These are phyloP conservation scores for Leucophenga montana DNA, from an alignment of 2,888 invertebrate species.

Conservation along the genomic window DNA sequence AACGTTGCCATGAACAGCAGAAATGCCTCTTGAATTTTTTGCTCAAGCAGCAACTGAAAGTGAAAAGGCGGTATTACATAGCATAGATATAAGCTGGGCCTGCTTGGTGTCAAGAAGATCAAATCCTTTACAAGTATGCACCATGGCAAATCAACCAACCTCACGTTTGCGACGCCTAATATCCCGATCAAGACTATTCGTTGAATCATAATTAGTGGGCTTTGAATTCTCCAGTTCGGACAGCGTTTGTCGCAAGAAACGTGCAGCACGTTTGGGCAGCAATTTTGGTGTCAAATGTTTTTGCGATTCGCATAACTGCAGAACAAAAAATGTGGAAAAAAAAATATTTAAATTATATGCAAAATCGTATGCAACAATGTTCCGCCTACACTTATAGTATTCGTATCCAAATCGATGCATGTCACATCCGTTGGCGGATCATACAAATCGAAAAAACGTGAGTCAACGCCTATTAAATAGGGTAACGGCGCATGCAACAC, in stretches of 20 bases:
- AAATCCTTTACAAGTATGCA: background rate
- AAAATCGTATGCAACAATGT: conserved; percentile 12
- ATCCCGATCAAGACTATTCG: conserved; percentile 85
- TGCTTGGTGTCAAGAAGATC: no score
- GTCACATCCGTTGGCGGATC: conserved; percentile 97
- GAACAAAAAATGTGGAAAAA: conserved; percentile 35
- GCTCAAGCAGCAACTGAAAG: conserved; percentile 84
- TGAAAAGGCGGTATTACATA: no score
- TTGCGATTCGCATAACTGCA: conserved; percentile 88
- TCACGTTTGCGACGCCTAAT: conserved; percentile 87
- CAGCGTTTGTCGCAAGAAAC: conserved; percentile 84
- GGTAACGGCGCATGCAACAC: conserved; percentile 97
- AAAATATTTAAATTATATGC: conserved; percentile 9
- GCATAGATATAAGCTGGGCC: no score
- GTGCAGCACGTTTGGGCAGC: conserved; percentile 89
- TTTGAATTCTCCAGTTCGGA: conserved; percentile 82
- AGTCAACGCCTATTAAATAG: conserved; percentile 97
- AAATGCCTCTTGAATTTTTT: conserved; percentile 97
- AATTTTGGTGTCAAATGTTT: conserved; percentile 85
- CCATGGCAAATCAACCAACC: conserved; percentile 45
- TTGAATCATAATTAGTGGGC: conserved; percentile 73
- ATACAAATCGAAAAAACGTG: conserved; percentile 96
- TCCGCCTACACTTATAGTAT: conserved; percentile 88
- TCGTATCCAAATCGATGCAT: conserved; percentile 98
- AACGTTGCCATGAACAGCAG: conserved; percentile 95